A percentile compares a stretch with the other conserved stretches of the same genome.
These are phyloP conservation scores for Actinernus sp. DNA, from an alignment of 92 coral and sea anemone species.

Conservation along the genomic window DNA sequence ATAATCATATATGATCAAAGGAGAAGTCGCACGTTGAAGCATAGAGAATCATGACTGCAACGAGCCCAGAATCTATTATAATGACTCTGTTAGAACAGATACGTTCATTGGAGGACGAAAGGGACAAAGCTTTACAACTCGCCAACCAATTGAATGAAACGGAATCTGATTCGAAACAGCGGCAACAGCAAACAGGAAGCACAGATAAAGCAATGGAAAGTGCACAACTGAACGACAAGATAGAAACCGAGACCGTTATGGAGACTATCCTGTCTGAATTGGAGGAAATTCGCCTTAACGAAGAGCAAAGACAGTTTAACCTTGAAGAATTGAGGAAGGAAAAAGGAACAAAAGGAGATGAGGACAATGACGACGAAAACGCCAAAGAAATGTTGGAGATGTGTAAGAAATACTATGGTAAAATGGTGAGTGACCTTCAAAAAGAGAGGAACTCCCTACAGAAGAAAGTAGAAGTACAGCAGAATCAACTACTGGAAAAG, in stretches of 20 bases:
- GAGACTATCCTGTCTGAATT: constrained; percentile 59
- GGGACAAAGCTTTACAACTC: constrained; percentile 77
- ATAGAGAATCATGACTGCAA: constrained; percentile 49
- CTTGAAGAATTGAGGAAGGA: constrained; percentile 55
- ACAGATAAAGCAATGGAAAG: constrained; percentile 6
- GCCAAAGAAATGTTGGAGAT: constrained; percentile 74
- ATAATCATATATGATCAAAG: no score
- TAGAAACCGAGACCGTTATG: constrained; percentile 20
- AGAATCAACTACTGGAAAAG: constrained; percentile 75
- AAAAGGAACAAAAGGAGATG: constrained; percentile 1
- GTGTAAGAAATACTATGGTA: constrained; percentile 85
- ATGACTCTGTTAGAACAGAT: constrained; percentile 86
- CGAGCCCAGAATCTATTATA: constrained; percentile 76
- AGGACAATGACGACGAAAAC: constrained; percentile 26
- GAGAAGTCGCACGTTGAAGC: no score
- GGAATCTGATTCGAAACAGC: constrained; percentile 4
- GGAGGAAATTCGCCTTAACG: constrained; percentile 84
- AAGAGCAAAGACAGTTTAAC: constrained; percentile 87
- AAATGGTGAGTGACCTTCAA: constrained; percentile 80
- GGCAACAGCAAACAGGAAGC: background rate
- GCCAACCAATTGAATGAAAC: constrained; percentile 50
- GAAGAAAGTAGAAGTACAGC: constrained; percentile 73
- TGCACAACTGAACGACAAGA: constrained; percentile 25
- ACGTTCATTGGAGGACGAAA: constrained; percentile 75
- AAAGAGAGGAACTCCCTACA: constrained; percentile 69